phyloP scores from a whole-genome alignment of 2,113 vertebrate species.

The Campylorhamphus procurvoides region DNA sequence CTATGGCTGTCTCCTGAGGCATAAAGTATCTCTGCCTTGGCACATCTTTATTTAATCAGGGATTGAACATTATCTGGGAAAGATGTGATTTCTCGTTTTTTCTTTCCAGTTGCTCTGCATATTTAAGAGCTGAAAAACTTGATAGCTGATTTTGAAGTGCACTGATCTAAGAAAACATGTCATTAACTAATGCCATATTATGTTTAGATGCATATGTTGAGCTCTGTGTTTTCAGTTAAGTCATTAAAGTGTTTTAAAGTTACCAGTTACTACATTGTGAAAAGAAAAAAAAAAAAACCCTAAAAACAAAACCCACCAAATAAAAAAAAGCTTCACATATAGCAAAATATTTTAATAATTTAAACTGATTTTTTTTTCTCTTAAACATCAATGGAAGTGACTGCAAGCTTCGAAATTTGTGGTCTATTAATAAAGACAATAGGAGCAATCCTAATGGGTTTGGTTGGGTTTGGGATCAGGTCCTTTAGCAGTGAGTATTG shows the following conservation, averaged over 20 bases:
- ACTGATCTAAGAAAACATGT: constrained; percentile 20
- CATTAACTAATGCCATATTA: not conserved
- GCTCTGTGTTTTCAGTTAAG: not conserved
- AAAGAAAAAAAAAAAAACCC: not conserved
- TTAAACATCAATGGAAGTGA: not conserved
- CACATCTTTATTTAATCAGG: constrained; percentile 53
- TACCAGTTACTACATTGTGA: not conserved
- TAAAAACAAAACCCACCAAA: not conserved
- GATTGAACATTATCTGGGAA: not conserved
- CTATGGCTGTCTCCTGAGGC: constrained; percentile 25
- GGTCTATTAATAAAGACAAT: not conserved
- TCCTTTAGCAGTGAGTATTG: not conserved
- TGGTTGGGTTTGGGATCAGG: not conserved
- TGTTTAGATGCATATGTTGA: not conserved
- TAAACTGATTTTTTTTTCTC: not conserved
- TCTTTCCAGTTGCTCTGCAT: constrained; percentile 21
- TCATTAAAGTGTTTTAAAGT: not conserved
- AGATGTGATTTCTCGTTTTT: not conserved
- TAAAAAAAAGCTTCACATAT: not conserved
- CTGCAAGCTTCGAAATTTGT: not conserved
- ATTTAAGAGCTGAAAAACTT: not conserved
- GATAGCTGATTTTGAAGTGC: constrained; percentile 5
- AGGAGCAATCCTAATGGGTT: not conserved
- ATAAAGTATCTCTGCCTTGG: not conserved
- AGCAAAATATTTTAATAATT: not conserved